Conservation (phyloP, 1,140 invertebrate genomes). For the Brachionus calyciflorus region DNA sequence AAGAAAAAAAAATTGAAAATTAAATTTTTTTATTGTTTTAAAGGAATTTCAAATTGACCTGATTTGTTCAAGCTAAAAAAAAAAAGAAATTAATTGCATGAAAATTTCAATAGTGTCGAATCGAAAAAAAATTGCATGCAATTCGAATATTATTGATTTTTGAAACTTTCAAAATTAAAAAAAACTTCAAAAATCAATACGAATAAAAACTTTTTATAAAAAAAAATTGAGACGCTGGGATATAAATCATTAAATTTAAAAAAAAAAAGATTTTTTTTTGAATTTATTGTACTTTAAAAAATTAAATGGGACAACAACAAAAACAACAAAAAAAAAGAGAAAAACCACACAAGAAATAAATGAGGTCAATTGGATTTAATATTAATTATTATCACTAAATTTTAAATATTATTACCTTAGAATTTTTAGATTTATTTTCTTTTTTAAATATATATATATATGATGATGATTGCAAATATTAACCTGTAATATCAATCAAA, state of each 20-base stretch:
- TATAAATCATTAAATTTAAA: not conserved
- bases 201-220: not conserved
- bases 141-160: constrained; percentile 40
- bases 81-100: constrained; percentile 11
- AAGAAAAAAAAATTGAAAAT: too few relatives aligned
- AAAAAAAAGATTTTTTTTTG: not conserved
- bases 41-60: constrained; percentile 8
- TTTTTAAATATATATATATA: too few relatives aligned
- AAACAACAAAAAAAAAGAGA: not conserved
- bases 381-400: constrained; percentile 38
- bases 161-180: constrained; percentile 32
- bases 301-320: constrained; percentile 34
- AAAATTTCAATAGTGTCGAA: not conserved
- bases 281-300: constrained; percentile 33
- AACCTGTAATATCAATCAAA: constrained; percentile 40
- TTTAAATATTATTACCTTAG: constrained; percentile 1
- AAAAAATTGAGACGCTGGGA: constrained; percentile 12
- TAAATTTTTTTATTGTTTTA: not conserved
- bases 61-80: not conserved
- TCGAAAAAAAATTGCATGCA: not conserved
- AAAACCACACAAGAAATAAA: constrained; percentile 16
- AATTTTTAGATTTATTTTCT: too few relatives aligned
- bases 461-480: constrained; percentile 39
- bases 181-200: constrained; percentile 18
- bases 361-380: constrained; percentile 41